Evolutionary conservation across 2,113 vertebrate species (phyloP), one percentile per base, ranked within the genome.

Genomic region (Himantopus leucocephalus): DNA sequence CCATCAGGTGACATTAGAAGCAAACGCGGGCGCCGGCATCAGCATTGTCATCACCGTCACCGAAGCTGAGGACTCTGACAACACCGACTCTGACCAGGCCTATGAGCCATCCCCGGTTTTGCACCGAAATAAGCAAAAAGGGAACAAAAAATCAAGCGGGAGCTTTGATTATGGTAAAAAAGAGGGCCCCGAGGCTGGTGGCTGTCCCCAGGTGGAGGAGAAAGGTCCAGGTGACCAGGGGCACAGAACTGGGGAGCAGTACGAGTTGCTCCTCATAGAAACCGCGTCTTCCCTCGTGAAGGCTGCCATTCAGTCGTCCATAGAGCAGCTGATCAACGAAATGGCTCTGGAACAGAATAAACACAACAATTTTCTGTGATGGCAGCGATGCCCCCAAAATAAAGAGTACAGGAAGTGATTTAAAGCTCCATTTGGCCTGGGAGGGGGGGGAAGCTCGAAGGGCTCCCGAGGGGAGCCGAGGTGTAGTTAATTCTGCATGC

Each of bases 291-390:
- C 98, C 14, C 98, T 98, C 0, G 98, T 98, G 83, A 98, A 98
- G 92, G 98, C 98, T 0, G 98, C 98, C 50, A 98, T 98, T 74
- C 98, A 98, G 95, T 97, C 98, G 3, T 98, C 98, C 77, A 88
- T 98, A 84, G 98, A 98, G 89, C 98, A 98, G 96, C 96, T 98
- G 85, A 95, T 98, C 80, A 98, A 96, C 7, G 98, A 98, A 96
- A 98, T 98, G 97, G 97, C 97, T 59, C 97, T 98, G 83, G 97
- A 97, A 79, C 97, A 98, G 71, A 97, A 98, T 55, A 96, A 97
- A 66, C 97, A 98, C 75, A 98, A 98, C 97, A 98, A 96, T 79
- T 97, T 97, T 85, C 92, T 98, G 79, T 97, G 98, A 97, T 90
- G 95, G 92, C 87, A 78, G 59, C 19, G 15, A 43, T 80, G 85